Base-by-base conservation (phyloP, 2,888 invertebrate species). In the Callimorpha dominula region DNA sequence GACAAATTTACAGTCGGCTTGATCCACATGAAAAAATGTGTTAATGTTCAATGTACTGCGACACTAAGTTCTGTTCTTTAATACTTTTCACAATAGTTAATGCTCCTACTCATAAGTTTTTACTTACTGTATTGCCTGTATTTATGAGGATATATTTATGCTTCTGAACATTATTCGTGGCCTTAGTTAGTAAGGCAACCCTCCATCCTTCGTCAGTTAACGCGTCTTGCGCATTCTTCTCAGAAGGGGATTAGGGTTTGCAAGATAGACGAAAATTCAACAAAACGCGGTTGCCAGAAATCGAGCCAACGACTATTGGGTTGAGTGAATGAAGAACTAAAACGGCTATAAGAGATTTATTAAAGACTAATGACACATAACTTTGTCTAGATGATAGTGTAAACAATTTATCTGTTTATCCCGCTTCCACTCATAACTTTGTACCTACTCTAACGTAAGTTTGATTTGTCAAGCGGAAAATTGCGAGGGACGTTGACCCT, bases 391-490 rank as follows among this genome's bases (percentile, higher is more conserved):
- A 46, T 46, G 43, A 46, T 0, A 46, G 43, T 46, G 4, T 46
- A 46, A 46, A 46, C 6, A 6, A 46, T 46, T 46, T 46, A 17
- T 64, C 46, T 42, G 11, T 63, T 20, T 17, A 40, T 31, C 0
- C 74, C 83, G 83, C 83, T 85, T n/a, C 57, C 77, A 70, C 77
- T 71, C 49, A 14, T 77, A 65, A 70, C 63, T 78, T 71, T 76
- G 76, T 46, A 40, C 73, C 78, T 85, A 71, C 73, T 66, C 70
- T 67, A 77, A 78, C 66, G 83, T 86, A 87, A 90, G 89, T 92
- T 91, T 90, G 91, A 91, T 90, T 89, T 89, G 91, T 90, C 88
- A 88, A 89, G 90, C 92, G 94, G 88, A 90, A 93, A 94, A 93
- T 94, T 91, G 90, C 83, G 85, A 84, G 84, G 83, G 89, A 89